Evolutionary conservation across 2,113 vertebrate species (phyloP), one percentile per base, ranked within the genome.

Genomic region (Tretioscincus oriximinensis): DNA sequence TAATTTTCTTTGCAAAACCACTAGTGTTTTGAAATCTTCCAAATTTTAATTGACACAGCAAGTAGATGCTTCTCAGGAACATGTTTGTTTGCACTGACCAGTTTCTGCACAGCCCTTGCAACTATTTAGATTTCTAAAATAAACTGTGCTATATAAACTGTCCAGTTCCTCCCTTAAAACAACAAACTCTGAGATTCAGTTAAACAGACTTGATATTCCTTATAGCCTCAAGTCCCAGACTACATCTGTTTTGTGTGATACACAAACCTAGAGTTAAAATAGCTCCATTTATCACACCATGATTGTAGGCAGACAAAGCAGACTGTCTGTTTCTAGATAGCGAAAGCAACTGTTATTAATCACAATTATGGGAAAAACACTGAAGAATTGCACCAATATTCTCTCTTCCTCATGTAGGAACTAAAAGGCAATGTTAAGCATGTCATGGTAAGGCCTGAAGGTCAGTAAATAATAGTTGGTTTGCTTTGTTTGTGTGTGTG

Each of bases 211-310:
- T 95, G 95, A 93, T 93, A 96, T 94, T 98, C 97, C 95, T 93
- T 93, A 93, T 89, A 90, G 96, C 96, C 96, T 94, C 88, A 90
- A 95, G 95, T 95, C 95, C 95, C 95, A 95, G 96, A 97, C 97
- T 97, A 98, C 97, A 98, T 98, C 97, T 97, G 97, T 97, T 98
- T 97, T 97, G 95, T 96, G 95, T 95, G 96, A 97, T 97, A 97
- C 96, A 97, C 96, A 96, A 96, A 97, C 94, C 92, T 94, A 88
- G 93, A 96, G 93, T 91, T 95, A 97, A 96, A 97, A 96, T 94
- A 96, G 96, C 96, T 95, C 95, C 96, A 98, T 98, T 97, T 97
- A 97, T 99, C 97, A 99, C 95, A 93, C 90, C 85, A 94, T 97
- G 97, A 98, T 98, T 98, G 97, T 95, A 97, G 94, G 95, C 96